Evolutionary conservation across 1,140 invertebrate species (phyloP).

Genomic region (Helicoverpa armigera): DNA sequence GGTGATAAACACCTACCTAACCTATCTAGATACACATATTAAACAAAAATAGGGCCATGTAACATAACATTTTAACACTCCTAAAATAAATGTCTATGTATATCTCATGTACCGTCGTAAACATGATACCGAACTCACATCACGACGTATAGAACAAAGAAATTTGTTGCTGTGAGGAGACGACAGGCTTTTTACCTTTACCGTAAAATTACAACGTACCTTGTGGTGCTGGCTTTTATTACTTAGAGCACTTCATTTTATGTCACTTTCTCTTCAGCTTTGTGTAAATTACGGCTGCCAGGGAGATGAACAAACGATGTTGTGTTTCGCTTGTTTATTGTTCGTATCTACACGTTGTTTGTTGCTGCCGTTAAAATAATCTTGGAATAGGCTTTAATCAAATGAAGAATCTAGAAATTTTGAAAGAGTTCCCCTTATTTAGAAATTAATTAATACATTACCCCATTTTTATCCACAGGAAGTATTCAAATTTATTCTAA

Average conservation of each 20-base stretch:
- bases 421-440: no score
- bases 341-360: not conserved
- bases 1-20: no score
- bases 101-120: slow-evolving; percentile 3
- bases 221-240: slow-evolving; percentile 38
- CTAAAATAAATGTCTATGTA: slow-evolving; percentile 13
- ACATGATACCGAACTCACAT: not conserved
- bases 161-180: slow-evolving; percentile 7
- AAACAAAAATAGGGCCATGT: not conserved
- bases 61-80: slow-evolving; percentile 14
- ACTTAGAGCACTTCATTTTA: slow-evolving; percentile 51
- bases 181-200: slow-evolving; percentile 12
- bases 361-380: no score
- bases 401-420: no score
- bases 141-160: slow-evolving; percentile 1
- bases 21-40: not conserved
- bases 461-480: no score
- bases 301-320: not conserved
- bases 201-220: slow-evolving; percentile 34
- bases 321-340: not conserved
- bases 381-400: no score
- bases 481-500: no score
- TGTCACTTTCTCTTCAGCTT: slow-evolving; percentile 40
- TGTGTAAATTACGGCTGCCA: not conserved
- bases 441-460: no score